Percentiles rank a stretch among this genome's conserved stretches.
phyloP scores from a whole-genome alignment of 30 jellyfish, hydroid and myxozoan species.

The Aurelia sp. region DNA sequence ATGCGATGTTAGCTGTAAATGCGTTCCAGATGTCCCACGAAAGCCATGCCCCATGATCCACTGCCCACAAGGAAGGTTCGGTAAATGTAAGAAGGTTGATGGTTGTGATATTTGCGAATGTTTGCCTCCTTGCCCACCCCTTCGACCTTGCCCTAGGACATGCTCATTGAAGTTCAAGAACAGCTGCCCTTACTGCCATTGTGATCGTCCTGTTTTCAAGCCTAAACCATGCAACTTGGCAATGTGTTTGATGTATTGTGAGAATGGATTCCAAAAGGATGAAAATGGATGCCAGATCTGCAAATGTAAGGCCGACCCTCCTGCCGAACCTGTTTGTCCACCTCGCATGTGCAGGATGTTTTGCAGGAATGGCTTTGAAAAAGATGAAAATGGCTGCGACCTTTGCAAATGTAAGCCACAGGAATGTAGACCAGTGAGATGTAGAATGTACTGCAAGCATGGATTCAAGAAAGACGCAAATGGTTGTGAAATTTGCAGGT shows the following conservation, averaged over 20 bases:
- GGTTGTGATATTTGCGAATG: slow-evolving; percentile 47
- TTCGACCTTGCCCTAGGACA: slow-evolving; percentile 16
- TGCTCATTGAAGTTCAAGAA: neutral
- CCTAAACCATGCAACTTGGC: slow-evolving; percentile 28
- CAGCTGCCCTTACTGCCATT: slow-evolving; percentile 35
- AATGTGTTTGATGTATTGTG: slow-evolving; percentile 27
- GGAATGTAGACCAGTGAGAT: neutral
- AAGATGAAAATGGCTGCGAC: slow-evolving; percentile 17
- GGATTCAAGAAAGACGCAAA: slow-evolving; percentile 25
- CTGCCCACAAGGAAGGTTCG: slow-evolving; percentile 48
- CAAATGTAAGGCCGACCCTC: slow-evolving; percentile 22
- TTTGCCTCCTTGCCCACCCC: slow-evolving; percentile 39
- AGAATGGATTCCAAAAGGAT: slow-evolving; percentile 30
- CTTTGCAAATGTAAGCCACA: slow-evolving; percentile 36
- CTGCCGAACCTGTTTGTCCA: neutral
- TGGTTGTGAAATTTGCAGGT: slow-evolving; percentile 45
- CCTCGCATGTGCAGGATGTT: neutral
- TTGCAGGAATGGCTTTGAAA: slow-evolving; percentile 21
- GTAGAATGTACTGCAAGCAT: slow-evolving; percentile 27
- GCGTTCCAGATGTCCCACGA: slow-evolving; percentile 31
- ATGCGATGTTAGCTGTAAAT: slow-evolving; percentile 26
- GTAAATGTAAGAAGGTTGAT: slow-evolving; percentile 33
- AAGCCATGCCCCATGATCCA: slow-evolving; percentile 26
- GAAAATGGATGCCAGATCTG: slow-evolving; percentile 22
- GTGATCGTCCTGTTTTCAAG: neutral